phyloP scores from a whole-genome alignment of 2,797 vertebrate genomes.

The Loris lydekkerianus region DNA sequence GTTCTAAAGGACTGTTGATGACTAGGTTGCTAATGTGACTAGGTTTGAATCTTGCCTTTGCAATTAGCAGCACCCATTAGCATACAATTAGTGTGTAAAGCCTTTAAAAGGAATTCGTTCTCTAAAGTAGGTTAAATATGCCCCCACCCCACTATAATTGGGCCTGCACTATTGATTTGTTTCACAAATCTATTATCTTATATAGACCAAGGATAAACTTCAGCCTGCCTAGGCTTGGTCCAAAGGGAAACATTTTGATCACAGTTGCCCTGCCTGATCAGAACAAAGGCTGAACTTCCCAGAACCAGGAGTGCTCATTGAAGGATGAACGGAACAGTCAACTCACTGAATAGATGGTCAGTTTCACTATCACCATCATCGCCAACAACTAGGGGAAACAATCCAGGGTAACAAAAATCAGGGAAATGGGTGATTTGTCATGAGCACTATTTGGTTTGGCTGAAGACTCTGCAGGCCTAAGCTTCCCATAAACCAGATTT shows the following conservation, averaged over 20 bases:
- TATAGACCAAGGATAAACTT: not conserved
- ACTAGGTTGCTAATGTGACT: conserved; percentile 73
- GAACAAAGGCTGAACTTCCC: not conserved
- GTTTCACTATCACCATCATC: not conserved
- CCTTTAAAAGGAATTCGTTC: conserved; percentile 70
- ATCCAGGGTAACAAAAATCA: not conserved
- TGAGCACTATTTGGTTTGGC: not conserved
- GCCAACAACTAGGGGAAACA: not conserved
- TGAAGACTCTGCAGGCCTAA: not conserved
- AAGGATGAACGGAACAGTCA: not conserved
- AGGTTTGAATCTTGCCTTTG: conserved; percentile 65
- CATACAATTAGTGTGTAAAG: conserved; percentile 72
- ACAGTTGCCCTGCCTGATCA: too few relatives aligned
- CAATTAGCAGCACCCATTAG: conserved; percentile 75
- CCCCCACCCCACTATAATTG: not conserved
- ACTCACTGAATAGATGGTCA: not conserved
- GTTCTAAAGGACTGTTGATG: conserved; percentile 62
- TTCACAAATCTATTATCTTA: not conserved
- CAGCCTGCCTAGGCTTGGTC: not conserved
- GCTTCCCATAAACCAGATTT: not conserved
- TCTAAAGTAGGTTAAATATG: conserved; percentile 71
- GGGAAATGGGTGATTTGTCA: not conserved
- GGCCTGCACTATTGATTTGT: not conserved
- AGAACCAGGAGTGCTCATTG: not conserved
- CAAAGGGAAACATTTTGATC: not conserved